Conservation (phyloP, 2,113 vertebrate species). For the Burhinus oedicnemus region DNA sequence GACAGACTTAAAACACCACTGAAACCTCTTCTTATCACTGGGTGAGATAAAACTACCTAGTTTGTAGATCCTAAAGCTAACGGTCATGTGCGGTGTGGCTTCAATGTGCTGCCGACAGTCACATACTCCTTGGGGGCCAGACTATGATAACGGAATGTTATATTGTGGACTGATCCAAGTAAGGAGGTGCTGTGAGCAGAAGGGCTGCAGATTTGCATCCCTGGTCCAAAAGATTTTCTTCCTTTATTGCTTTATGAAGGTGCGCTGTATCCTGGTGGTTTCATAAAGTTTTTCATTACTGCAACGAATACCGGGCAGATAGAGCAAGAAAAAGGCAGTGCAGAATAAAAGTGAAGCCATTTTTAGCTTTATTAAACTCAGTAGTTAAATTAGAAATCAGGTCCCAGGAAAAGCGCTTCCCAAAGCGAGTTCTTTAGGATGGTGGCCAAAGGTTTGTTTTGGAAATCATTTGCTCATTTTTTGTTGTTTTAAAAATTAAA, state of each 20-base stretch:
- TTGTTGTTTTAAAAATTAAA: neutral
- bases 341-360: neutral
- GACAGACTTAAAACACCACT: neutral
- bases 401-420: neutral
- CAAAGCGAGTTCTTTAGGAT: neutral
- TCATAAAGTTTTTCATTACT: neutral
- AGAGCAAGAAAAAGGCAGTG: neutral
- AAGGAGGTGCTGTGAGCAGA: neutral
- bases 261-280: neutral
- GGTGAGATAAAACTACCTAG: neutral
- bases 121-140: neutral
- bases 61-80: neutral
- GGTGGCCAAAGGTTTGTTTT: neutral
- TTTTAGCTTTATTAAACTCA: constrained; percentile 12
- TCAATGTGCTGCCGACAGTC: neutral
- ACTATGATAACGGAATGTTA: neutral
- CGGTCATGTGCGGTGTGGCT: neutral
- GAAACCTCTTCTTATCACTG: neutral
- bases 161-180: neutral
- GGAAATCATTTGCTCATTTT: neutral
- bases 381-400: neutral
- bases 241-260: neutral
- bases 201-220: neutral
- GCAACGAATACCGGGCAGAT: neutral
- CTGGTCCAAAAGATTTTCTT: neutral